Conservation (phyloP, 2,888 invertebrate species). For the Eremobia ochroleuca region DNA sequence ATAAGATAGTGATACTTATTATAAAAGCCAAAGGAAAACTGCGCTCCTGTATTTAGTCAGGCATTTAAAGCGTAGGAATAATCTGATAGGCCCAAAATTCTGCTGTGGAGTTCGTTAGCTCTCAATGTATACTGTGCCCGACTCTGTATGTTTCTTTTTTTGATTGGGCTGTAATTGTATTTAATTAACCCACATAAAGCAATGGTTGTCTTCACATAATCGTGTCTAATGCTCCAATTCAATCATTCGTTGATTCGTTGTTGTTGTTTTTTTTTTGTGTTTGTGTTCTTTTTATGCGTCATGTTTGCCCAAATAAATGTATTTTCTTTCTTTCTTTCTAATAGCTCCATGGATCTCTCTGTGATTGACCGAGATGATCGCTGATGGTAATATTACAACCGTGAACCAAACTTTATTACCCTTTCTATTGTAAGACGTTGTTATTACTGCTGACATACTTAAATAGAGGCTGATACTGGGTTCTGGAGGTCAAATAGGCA, state of each 20-base stretch:
- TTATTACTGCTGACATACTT: constrained; percentile 47
- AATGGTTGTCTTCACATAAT: background rate
- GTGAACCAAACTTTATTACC: constrained; percentile 35
- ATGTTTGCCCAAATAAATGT: too few species aligned
- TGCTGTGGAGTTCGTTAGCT: background rate
- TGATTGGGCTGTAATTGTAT: background rate
- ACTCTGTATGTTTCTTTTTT: background rate
- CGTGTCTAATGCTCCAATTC: background rate
- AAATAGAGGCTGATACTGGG: constrained; percentile 34
- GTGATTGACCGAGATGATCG: constrained; percentile 25
- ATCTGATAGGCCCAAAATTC: background rate
- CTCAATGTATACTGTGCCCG: background rate
- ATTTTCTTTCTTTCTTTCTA: too few species aligned
- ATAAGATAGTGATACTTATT: background rate
- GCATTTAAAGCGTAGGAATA: background rate
- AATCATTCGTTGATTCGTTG: constrained; percentile 9
- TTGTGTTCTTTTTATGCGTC: too few species aligned
- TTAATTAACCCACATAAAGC: background rate
- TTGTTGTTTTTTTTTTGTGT: too few species aligned
- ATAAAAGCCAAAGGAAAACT: background rate
- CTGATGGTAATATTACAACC: constrained; percentile 32
- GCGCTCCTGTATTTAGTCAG: background rate
- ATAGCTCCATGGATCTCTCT: constrained; percentile 30
- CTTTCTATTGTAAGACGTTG: constrained; percentile 38
- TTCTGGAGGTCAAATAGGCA: too few species aligned